A percentile compares a stretch with the other conserved stretches of the same genome.
Evolutionary conservation across 2,113 vertebrate species (phyloP).

Genomic region (Chascanopsetta lugubris): DNA sequence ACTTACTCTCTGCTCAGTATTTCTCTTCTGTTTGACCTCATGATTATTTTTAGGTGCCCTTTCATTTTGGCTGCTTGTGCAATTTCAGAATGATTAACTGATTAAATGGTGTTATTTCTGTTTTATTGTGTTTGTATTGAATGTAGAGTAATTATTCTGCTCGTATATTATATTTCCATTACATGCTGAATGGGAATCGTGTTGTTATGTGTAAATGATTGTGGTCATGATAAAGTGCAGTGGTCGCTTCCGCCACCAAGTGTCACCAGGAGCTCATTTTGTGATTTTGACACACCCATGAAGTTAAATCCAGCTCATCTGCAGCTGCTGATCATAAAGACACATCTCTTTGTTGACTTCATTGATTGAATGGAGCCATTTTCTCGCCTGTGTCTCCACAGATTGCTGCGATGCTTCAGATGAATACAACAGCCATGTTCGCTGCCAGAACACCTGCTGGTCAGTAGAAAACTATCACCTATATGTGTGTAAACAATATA

Average conservation of each 20-base stretch:
- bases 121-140: too few relatives aligned
- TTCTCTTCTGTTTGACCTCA: not conserved
- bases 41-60: not conserved
- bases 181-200: too few relatives aligned
- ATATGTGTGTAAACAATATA: slow-evolving; percentile 50
- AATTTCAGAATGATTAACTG: not conserved
- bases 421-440: slow-evolving; percentile 75
- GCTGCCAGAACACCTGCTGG: slow-evolving; percentile 79
- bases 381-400: slow-evolving; percentile 56
- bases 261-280: not conserved
- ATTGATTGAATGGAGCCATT: slow-evolving; percentile 41
- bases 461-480: slow-evolving; percentile 62
- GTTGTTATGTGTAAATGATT: too few relatives aligned
- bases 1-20: not conserved
- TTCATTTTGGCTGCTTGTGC: not conserved
- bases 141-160: too few relatives aligned
- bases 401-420: slow-evolving; percentile 80
- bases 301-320: not conserved
- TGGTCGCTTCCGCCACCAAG: not conserved
- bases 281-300: not conserved
- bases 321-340: not conserved
- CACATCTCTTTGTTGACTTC: slow-evolving; percentile 1
- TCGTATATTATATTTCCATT: too few relatives aligned
- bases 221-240: too few relatives aligned
- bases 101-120: too few relatives aligned